Evolutionary conservation across 1,140 invertebrate species (phyloP), one percentile per base, ranked within the genome.

Genomic region (Dufourea novaeangliae): DNA sequence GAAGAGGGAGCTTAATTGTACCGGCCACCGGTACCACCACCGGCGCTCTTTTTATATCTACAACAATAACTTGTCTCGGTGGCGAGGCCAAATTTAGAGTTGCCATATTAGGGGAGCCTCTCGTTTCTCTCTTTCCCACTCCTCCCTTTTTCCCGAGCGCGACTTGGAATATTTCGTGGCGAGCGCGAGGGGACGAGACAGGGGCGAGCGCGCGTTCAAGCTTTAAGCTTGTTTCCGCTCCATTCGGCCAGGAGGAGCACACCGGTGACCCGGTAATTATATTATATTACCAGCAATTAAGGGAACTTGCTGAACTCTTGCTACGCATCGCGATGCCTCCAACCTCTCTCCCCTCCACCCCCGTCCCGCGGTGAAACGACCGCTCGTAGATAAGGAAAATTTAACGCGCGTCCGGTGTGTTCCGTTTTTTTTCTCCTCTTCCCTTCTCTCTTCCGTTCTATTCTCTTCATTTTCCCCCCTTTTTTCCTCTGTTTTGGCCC

Each of bases 1-100:
- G 57, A 78, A 79, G 67, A 73, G 77, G 76, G 25, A 50, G 69
- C 59, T 78, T 78, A 73, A 78, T 78, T 59, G 76, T 41, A 59
- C n/a, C 20, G 52, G 54, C 27, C 50, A 50, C 29, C 32, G 73
- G 54, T 62, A 44, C 25, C 59, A 14, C 37, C 34, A 27, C 29
- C 34, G 39, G 6, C 75, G 44, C 39, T 73, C 50, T 63, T 66
- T 78, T 64, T 78, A 77, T 77, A 77, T 77, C 75, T 37, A 37
- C 67, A 27, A 71, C 75, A 54, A 77, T 77, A 77, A 77, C 68
- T 77, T 56, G 75, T 77, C 75, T 77, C 68, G 37, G 67, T 32
- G 56, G 68, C 41, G 22, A 29, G 68, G 75, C 68, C 69, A 71
- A 77, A 71, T 77, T 77, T 77, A 71, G 57, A 77, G 75, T 52